Evolutionary conservation across 2,797 vertebrate genomes (phyloP).

Genomic region (Falco rusticolus): DNA sequence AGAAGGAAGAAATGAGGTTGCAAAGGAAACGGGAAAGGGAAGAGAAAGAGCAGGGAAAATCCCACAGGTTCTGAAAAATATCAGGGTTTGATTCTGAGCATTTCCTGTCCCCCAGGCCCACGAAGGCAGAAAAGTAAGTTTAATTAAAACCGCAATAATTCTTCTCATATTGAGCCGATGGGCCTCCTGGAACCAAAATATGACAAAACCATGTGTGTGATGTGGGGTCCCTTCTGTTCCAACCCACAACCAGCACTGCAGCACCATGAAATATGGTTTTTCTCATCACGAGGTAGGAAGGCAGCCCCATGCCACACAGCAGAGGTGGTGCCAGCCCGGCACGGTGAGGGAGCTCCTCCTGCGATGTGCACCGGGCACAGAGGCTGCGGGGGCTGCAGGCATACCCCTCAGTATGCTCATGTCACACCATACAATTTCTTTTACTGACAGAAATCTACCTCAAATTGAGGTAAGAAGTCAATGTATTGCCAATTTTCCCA

Average conservation of each 20-base stretch:
- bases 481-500: conserved; percentile 9
- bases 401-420: rapidly evolving
- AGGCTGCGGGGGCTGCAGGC: background rate
- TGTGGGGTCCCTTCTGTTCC: background rate
- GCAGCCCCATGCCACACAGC: background rate
- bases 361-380: background rate
- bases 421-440: background rate
- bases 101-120: background rate
- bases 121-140: background rate
- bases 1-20: background rate
- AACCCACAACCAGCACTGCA: background rate
- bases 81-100: background rate
- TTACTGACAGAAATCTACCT: background rate
- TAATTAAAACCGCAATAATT: conserved; percentile 54
- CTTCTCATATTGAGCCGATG: background rate
- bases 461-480: background rate
- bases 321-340: background rate
- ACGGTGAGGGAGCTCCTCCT: background rate
- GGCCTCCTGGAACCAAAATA: background rate
- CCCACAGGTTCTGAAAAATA: background rate
- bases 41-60: background rate
- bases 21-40: background rate
- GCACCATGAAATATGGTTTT: rapidly evolving
- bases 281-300: background rate
- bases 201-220: background rate